These are phyloP conservation scores for Colistium nudipinnis DNA, from an alignment of 2,113 vertebrate species.

Conservation along the genomic window DNA sequence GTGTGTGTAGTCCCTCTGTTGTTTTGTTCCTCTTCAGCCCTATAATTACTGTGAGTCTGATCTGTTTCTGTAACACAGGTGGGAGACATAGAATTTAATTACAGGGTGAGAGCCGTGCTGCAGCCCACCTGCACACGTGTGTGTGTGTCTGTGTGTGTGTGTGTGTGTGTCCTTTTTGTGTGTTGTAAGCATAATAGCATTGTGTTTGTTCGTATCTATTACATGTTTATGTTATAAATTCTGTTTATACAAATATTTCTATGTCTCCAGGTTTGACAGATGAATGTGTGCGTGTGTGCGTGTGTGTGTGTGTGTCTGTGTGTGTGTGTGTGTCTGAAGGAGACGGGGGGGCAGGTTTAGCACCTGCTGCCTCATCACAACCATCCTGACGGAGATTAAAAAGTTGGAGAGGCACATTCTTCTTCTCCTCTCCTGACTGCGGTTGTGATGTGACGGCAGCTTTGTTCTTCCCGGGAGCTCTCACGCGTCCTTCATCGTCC, in stretches of 20 bases:
- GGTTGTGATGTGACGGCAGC: constrained; percentile 7
- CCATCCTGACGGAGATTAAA: constrained; percentile 47
- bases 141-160: background rate
- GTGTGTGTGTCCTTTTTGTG: background rate
- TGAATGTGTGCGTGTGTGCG: background rate
- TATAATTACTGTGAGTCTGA: constrained; percentile 67
- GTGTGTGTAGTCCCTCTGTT: constrained; percentile 34
- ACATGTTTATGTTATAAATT: background rate
- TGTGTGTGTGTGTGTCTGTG: constrained; percentile 13
- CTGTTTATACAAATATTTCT: background rate
- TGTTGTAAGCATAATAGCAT: background rate
- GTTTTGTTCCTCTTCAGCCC: constrained; percentile 58
- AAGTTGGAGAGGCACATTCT: constrained; percentile 14
- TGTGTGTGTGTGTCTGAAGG: constrained; percentile 27
- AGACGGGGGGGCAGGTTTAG: constrained; percentile 25
- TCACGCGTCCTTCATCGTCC: constrained; percentile 26
- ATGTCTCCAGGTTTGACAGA: background rate
- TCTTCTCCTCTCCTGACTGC: background rate
- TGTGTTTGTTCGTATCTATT: constrained; percentile 7
- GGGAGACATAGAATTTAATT: constrained; percentile 73
- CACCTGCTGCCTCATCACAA: constrained; percentile 58
- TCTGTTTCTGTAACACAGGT: constrained; percentile 67
- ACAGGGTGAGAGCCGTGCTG: constrained; percentile 50
- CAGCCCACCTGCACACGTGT: constrained; percentile 51
- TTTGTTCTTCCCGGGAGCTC: constrained; percentile 21